Evolutionary conservation across 30 jellyfish, hydroid and myxozoan species (phyloP), one percentile per base, ranked within the genome.

Genomic region (Haliclystus octoradiatus): DNA sequence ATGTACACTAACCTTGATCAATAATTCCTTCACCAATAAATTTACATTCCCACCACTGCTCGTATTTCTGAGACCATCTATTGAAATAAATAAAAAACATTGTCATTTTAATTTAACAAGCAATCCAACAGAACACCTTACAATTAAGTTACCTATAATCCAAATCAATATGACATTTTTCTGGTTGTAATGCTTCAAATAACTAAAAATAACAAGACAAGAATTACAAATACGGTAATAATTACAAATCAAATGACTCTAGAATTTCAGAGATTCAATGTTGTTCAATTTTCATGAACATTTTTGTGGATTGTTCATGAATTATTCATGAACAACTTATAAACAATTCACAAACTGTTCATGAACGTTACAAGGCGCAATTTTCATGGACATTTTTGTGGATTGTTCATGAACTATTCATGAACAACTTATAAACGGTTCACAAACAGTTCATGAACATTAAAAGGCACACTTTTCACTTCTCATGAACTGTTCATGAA

Each of bases 21-120:
- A 85, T 85, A 63, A 85, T 85, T 33, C 96, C 96, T 51, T 85
- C 96, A 1, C 96, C 96, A 73, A 85, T 85, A 49, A 85, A 85
- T 35, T 85, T 85, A 69, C 96, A 85, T 51, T 85, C 96, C 96
- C 96, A 85, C 96, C 96, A 85, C 25, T 85, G 96, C 49, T 85
- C 96, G 72, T 72, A 85, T 65, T 78, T 85, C 68, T 71, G 81
- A 0, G 95, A 73, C 96, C 96, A 85, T 65, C 96, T 84, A 62
- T n/a, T 40, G 57, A 40, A 40, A 40, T 40, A 7, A 40, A 40
- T 40, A 7, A 40, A n/a, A n/a, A n/a, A n/a, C n/a, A n/a, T n/a
- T n/a, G n/a, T n/a, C 0, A 5, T 2, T 5, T 0, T 0, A n/a
- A 26, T 9, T 3, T 26, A 1, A 62, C 64, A 62, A 62, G 69